phyloP scores from a whole-genome alignment of 2,113 vertebrate genomes.

The Suncus etruscus region DNA sequence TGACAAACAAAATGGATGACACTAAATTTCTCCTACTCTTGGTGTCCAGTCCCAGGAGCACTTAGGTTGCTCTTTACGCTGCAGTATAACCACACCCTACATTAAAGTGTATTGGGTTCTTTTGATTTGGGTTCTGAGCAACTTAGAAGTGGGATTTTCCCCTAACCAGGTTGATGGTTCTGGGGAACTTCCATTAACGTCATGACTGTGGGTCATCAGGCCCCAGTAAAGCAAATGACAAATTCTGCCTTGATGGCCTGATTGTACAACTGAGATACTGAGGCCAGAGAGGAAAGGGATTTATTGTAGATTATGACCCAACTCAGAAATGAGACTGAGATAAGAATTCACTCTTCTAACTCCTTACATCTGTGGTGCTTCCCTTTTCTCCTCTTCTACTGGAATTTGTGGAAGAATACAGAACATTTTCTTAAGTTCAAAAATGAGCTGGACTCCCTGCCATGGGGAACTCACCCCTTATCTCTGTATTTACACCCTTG shows the following conservation, averaged over 20 bases:
- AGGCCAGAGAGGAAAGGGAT: background rate
- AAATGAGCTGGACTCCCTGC: background rate
- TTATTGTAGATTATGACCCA: background rate
- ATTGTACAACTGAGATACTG: background rate
- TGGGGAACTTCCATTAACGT: background rate
- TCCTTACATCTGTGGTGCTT: background rate
- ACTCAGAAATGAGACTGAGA: background rate
- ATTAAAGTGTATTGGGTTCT: background rate
- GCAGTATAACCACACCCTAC: no score
- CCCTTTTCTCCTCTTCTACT: background rate
- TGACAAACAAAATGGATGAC: background rate
- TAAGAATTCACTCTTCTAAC: background rate
- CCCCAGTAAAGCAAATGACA: background rate
- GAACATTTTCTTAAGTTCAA: background rate
- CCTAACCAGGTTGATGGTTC: background rate
- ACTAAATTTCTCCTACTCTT: background rate
- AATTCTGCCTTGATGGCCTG: background rate
- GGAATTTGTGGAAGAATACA: background rate
- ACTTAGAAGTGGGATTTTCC: background rate
- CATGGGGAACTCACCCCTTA: background rate
- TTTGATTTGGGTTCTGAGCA: background rate
- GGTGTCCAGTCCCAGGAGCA: background rate
- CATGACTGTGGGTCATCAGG: no score
- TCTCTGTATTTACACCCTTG: background rate
- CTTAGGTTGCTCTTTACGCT: no score